A percentile compares a stretch with the other conserved stretches of the same genome.
phyloP scores from a whole-genome alignment of 2,797 vertebrate genomes.

The Orientallactaga sibirica region DNA sequence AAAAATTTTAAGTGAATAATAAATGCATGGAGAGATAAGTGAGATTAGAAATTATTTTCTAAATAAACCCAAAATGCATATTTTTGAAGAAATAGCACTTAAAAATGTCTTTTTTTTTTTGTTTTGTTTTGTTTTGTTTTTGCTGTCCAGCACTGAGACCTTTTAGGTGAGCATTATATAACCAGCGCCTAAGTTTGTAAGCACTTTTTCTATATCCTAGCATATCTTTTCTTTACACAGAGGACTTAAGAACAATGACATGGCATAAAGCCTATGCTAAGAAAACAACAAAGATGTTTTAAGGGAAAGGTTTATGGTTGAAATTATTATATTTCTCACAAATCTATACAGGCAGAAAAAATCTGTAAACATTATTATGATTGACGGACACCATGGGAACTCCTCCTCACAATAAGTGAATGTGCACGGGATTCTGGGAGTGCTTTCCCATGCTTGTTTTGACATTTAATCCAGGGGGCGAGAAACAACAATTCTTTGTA shows the following conservation, averaged over 20 bases:
- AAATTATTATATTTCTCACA: not conserved
- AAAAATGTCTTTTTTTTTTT: not conserved
- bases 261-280: not conserved
- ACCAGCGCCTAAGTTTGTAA: not conserved
- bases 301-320: not conserved
- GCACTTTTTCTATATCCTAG: not conserved
- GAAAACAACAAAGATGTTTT: not conserved
- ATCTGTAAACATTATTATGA: not conserved
- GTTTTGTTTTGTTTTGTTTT: not conserved
- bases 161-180: not conserved
- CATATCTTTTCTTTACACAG: rapidly evolving
- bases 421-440: not conserved
- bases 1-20: not conserved
- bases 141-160: not conserved
- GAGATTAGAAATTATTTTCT: not conserved
- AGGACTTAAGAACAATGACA: not conserved
- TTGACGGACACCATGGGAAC: not conserved
- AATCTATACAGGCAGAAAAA: not conserved
- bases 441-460: not conserved
- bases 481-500: not conserved
- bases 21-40: not conserved
- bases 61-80: not conserved
- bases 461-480: not conserved
- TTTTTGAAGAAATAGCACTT: not conserved
- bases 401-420: not conserved